Evolutionary conservation across 1,140 invertebrate genomes (phyloP), one percentile per base, ranked within the genome.

Genomic region (Drosophila varians): DNA sequence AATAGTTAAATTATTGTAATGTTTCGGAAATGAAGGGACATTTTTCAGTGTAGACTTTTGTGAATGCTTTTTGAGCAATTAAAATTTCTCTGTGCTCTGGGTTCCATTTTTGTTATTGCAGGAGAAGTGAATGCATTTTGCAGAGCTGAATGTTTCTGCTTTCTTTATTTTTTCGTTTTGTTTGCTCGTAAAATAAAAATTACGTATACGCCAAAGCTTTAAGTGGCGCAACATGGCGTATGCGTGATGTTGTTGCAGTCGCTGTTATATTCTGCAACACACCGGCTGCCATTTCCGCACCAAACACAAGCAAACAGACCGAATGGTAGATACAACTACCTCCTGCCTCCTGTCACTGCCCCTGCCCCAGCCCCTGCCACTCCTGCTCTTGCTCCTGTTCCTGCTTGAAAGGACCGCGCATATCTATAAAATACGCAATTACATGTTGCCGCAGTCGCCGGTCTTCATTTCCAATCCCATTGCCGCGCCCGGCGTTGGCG

Each of bases 401-500:
- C 23, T 34, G 19, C 47, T 40, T 54, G 60, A 14, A 36, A 66
- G 61, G 60, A 38, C 36, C 60, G 46, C 57, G 58, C 65, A 62
- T 83, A 84, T 86, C 80, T 84, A 86, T 84, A 75, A 86, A 80
- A 86, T 86, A 86, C 82, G 82, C 82, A 86, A 86, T 86, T 86
- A 86, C 82, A 80, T 87, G 82, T 86, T 86, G 77, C 82, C 64
- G 77, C 76, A 80, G 64, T 86, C 72, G 40, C 57, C 57, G 56
- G 38, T 42, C 16, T 19, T 18, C 54, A 54, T 53, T 56, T 31
- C 60, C 64, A 46, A 51, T 54, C 60, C 65, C 43, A 47, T 49
- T 43, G 16, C 14, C 45, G 9, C 19, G 7, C 57, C 34, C 45
- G 16, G 4, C 7, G 31, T 9, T 42, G 45, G 46, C 18, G 64